Conservation (phyloP, 2,888 invertebrate genomes). For the Trichogramma evanescens region DNA sequence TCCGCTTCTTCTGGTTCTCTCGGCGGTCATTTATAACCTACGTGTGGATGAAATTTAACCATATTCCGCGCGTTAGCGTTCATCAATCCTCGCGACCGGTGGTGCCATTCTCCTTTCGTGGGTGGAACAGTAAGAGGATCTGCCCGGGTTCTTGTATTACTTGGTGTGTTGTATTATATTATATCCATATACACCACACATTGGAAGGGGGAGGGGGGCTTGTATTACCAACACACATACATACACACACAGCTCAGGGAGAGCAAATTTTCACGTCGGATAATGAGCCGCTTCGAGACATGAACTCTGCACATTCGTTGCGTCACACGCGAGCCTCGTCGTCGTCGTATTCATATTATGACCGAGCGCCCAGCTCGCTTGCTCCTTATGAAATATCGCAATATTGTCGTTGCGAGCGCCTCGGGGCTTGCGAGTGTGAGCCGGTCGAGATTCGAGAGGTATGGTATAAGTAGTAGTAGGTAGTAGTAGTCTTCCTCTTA, state of each 20-base stretch:
- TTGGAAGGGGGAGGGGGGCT: too few species aligned
- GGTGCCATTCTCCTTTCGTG: neutral
- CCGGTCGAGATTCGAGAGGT: neutral
- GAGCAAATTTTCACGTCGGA: neutral
- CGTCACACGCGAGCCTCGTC: slow-evolving; percentile 5
- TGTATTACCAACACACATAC: too few species aligned
- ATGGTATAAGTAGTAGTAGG: too few species aligned
- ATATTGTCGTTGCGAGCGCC: neutral
- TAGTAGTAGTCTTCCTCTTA: too few species aligned
- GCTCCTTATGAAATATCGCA: slow-evolving; percentile 12
- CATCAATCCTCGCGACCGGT: slow-evolving; percentile 7
- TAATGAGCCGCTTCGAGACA: slow-evolving; percentile 17
- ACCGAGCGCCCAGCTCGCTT: neutral
- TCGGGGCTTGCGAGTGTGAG: neutral
- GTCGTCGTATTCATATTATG: neutral
- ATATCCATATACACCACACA: too few species aligned
- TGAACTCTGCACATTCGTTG: neutral
- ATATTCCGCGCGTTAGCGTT: slow-evolving; percentile 13
- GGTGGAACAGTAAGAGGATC: neutral
- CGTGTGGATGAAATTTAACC: slow-evolving; percentile 14
- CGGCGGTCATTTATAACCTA: slow-evolving; percentile 13
- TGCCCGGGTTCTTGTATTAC: slow-evolving; percentile 8
- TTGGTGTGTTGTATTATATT: too few species aligned
- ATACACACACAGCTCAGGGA: neutral
- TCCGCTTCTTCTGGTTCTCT: neutral